Conservation (phyloP, 2,797 vertebrate species). For the Acanthornis magna region DNA sequence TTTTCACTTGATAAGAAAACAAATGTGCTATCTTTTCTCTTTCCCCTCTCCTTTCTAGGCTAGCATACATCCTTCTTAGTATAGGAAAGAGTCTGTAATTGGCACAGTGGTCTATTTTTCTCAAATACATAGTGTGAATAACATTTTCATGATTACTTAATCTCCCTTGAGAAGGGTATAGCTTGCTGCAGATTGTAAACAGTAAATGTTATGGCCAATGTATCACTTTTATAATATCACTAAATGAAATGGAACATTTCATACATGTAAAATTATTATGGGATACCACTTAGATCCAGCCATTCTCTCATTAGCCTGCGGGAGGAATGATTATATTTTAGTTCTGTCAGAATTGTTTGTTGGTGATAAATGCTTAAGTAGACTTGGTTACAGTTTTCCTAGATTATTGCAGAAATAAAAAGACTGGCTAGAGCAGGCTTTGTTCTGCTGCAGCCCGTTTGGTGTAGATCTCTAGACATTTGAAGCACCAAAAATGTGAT, state of each 20-base stretch:
- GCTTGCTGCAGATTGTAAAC: slow-evolving; percentile 56
- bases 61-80: neutral
- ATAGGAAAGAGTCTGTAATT: slow-evolving; percentile 14
- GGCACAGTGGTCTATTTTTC: neutral
- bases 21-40: neutral
- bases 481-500: neutral
- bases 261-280: slow-evolving; percentile 41
- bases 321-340: slow-evolving; percentile 33
- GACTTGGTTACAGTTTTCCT: slow-evolving; percentile 6
- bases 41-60: neutral
- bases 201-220: slow-evolving; percentile 39
- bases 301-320: slow-evolving; percentile 26
- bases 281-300: slow-evolving; percentile 19
- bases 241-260: slow-evolving; percentile 51
- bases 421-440: neutral
- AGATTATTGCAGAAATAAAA: slow-evolving; percentile 36
- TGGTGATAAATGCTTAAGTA: slow-evolving; percentile 21
- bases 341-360: slow-evolving; percentile 23
- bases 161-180: slow-evolving; percentile 49
- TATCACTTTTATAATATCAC: slow-evolving; percentile 58
- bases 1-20: neutral
- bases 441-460: neutral
- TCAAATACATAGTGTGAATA: neutral
- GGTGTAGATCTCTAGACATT: neutral
- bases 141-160: slow-evolving; percentile 33